A percentile compares a stretch with the other conserved stretches of the same genome.
Conservation (phyloP, 2,888 invertebrate genomes). For the Dioctria linearis region DNA sequence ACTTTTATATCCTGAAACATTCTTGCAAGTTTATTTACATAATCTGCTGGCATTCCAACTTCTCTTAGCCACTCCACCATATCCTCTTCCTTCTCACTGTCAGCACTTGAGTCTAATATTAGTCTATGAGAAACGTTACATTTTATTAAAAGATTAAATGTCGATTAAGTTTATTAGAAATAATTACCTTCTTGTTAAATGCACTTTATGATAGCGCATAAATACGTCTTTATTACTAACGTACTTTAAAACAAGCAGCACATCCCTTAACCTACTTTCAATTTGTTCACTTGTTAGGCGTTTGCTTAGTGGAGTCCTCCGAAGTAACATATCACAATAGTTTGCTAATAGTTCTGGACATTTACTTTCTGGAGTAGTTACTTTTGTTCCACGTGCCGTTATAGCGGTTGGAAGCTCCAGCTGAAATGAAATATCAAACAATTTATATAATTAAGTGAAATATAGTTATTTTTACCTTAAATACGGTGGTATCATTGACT, state of each 20-base stretch:
- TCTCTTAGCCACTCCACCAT: constrained; percentile 99
- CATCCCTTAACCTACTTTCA: constrained; percentile 92
- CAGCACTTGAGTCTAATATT: constrained; percentile 97
- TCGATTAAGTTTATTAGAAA: background rate
- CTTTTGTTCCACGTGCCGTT: constrained; percentile 76
- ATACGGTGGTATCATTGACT: constrained; percentile 97
- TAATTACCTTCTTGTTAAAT: constrained; percentile 84
- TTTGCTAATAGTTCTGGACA: constrained; percentile 99
- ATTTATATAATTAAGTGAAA: background rate
- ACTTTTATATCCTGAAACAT: constrained; percentile 99
- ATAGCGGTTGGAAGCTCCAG: constrained; percentile 78
- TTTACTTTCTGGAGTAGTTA: constrained; percentile 92
- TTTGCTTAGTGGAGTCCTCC: constrained; percentile 96
- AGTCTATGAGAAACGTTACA: constrained; percentile 72
- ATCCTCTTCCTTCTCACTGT: constrained; percentile 99
- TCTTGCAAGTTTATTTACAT: constrained; percentile 96
- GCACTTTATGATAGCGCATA: constrained; percentile 99
- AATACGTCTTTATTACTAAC: constrained; percentile 99
- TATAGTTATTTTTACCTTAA: constrained; percentile 71
- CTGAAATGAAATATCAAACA: constrained; percentile 51
- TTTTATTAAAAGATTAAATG: constrained; percentile 8
- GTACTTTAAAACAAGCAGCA: constrained; percentile 97
- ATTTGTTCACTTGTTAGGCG: constrained; percentile 97
- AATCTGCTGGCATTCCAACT: constrained; percentile 99
- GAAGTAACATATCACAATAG: constrained; percentile 98